A percentile compares a stretch with the other conserved stretches of the same genome.
Conservation (phyloP, 2,888 invertebrate species). For the Orchestes rusci region DNA sequence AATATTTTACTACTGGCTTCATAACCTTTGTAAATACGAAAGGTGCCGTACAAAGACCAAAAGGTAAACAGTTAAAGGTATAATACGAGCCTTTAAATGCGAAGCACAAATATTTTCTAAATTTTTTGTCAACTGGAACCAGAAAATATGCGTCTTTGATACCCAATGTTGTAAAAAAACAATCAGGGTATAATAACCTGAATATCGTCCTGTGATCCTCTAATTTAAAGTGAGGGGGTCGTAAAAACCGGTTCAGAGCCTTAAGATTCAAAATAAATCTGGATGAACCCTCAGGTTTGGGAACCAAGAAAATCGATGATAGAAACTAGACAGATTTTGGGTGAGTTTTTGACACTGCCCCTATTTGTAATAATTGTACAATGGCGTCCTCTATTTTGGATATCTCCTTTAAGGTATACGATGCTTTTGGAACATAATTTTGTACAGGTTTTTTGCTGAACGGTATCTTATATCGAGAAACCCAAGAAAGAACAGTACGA, state of each 20-base stretch:
- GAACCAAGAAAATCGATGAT: slow-evolving; percentile 20
- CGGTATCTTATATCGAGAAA: slow-evolving; percentile 11
- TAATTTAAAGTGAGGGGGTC: slow-evolving; percentile 29
- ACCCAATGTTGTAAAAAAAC: slow-evolving; percentile 7
- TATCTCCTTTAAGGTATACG: not conserved
- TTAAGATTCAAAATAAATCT: slow-evolving; percentile 26
- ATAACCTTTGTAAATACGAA: slow-evolving; percentile 30
- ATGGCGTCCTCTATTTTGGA: not conserved
- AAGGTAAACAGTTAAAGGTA: slow-evolving; percentile 28
- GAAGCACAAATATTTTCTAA: slow-evolving; percentile 27
- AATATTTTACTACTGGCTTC: slow-evolving; percentile 22
- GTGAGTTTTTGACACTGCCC: slow-evolving; percentile 12
- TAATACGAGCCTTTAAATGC: slow-evolving; percentile 20
- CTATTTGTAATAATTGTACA: not conserved
- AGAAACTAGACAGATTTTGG: slow-evolving; percentile 17
- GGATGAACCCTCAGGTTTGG: slow-evolving; percentile 18
- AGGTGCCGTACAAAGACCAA: slow-evolving; percentile 26
- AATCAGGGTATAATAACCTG: slow-evolving; percentile 19
- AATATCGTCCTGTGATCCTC: slow-evolving; percentile 28
- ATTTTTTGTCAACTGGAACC: slow-evolving; percentile 1
- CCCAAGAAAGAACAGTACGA: slow-evolving; percentile 5
- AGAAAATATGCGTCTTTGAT: not conserved
- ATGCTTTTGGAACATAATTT: slow-evolving; percentile 1
- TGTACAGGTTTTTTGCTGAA: slow-evolving; percentile 10
- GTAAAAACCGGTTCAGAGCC: slow-evolving; percentile 25